These are phyloP conservation scores for Psittacula derbiana DNA, from an alignment of 2,797 vertebrate species.

Conservation along the genomic window DNA sequence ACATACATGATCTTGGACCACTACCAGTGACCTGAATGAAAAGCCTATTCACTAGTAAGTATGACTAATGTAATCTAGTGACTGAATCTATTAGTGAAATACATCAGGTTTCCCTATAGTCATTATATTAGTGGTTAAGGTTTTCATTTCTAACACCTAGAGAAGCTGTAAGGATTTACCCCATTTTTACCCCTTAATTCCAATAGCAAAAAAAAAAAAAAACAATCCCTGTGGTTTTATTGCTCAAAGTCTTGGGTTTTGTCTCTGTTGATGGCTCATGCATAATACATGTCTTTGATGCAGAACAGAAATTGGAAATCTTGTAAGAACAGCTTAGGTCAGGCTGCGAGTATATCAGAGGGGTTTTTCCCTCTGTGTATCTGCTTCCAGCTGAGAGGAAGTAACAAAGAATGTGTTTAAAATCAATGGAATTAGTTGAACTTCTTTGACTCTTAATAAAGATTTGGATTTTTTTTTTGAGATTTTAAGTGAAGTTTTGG, in stretches of 20 bases:
- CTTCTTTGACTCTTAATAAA: constrained; percentile 34
- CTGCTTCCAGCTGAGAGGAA: constrained; percentile 50
- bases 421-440: constrained; percentile 48
- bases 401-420: constrained; percentile 56
- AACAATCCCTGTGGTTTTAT: not conserved
- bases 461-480: not conserved
- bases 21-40: not conserved
- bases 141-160: not conserved
- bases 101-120: not conserved
- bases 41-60: not conserved
- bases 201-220: not conserved
- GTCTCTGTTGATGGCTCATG: not conserved
- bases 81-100: not conserved
- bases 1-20: not conserved
- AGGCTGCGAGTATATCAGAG: not conserved
- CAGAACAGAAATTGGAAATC: constrained; percentile 47
- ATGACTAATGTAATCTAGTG: not conserved
- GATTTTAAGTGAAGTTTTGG: constrained; percentile 28
- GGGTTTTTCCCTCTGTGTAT: constrained; percentile 17
- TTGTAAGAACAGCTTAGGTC: constrained; percentile 16
- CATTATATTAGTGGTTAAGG: not conserved
- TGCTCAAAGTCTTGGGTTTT: not conserved
- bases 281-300: constrained; percentile 25
- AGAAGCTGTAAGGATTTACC: not conserved
- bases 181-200: not conserved